These are phyloP conservation scores for Tachina lurida DNA, from an alignment of 2,888 invertebrate genomes.

Conservation along the genomic window DNA sequence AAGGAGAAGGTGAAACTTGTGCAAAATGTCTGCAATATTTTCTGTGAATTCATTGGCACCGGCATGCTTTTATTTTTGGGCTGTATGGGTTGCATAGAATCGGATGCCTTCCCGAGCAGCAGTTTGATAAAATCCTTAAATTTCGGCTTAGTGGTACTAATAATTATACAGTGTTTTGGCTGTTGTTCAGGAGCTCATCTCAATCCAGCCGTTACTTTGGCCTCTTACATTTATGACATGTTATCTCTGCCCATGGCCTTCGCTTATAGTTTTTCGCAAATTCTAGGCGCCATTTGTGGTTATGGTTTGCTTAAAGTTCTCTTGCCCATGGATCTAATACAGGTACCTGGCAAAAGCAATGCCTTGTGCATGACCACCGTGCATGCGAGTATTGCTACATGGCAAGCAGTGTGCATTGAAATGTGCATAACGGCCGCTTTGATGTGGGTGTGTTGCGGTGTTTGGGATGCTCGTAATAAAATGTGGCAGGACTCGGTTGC, in stretches of 20 bases:
- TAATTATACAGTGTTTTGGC: constrained; percentile 89
- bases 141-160: constrained; percentile 88
- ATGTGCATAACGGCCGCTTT: constrained; percentile 86
- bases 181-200: constrained; percentile 91
- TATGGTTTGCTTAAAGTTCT: constrained; percentile 87
- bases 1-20: constrained; percentile 57
- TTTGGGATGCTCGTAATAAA: constrained; percentile 89
- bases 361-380: constrained; percentile 87
- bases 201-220: constrained; percentile 90
- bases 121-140: constrained; percentile 80
- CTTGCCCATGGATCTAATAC: constrained; percentile 81
- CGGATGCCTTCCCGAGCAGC: constrained; percentile 77
- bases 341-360: constrained; percentile 76
- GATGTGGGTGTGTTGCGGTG: constrained; percentile 87
- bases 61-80: constrained; percentile 87
- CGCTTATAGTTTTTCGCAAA: constrained; percentile 86
- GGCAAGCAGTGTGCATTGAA: constrained; percentile 87
- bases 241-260: constrained; percentile 83
- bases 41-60: constrained; percentile 88
- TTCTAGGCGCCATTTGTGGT: constrained; percentile 87
- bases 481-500: constrained; percentile 86
- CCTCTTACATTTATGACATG: constrained; percentile 84
- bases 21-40: constrained; percentile 82
- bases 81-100: constrained; percentile 87
- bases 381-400: constrained; percentile 82